Evolutionary conservation across 2,888 invertebrate species (phyloP).

Genomic region (Nineta flava): DNA sequence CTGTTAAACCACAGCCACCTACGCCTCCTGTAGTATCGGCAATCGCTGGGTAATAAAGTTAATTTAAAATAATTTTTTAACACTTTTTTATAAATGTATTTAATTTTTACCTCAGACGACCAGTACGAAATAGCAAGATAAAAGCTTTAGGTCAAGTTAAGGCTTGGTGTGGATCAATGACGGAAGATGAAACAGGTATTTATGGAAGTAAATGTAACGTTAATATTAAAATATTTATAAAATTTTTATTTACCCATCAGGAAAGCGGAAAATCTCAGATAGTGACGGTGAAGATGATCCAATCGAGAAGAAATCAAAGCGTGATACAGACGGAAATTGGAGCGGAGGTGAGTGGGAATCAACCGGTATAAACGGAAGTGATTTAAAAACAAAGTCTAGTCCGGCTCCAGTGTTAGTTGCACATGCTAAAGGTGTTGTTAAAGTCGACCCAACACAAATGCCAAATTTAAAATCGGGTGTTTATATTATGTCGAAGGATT

Average conservation of each 20-base stretch:
- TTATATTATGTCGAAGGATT: slow-evolving; percentile 62
- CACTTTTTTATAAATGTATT: not conserved
- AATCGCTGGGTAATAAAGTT: not conserved
- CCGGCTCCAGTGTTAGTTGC: slow-evolving; percentile 28
- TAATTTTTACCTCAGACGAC: slow-evolving; percentile 33
- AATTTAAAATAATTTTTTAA: not conserved
- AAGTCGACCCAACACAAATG: slow-evolving; percentile 58
- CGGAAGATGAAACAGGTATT: slow-evolving; percentile 28
- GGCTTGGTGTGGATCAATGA: slow-evolving; percentile 62
- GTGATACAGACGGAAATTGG: slow-evolving; percentile 20
- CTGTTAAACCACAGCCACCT: slow-evolving; percentile 4
- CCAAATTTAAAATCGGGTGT: slow-evolving; percentile 46
- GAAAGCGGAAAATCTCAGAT: slow-evolving; percentile 11
- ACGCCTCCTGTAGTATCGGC: slow-evolving; percentile 28
- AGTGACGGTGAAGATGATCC: slow-evolving; percentile 13
- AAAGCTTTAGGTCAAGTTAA: slow-evolving; percentile 71
- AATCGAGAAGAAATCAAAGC: slow-evolving; percentile 11
- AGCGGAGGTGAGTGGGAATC: slow-evolving; percentile 7
- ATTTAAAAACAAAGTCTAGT: slow-evolving; percentile 28
- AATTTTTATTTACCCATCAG: not conserved
- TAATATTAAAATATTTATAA: not conserved
- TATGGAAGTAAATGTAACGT: not conserved
- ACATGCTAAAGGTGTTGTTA: slow-evolving; percentile 50
- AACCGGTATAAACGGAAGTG: slow-evolving; percentile 27
- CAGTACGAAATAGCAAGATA: slow-evolving; percentile 62